phyloP scores from a whole-genome alignment of 2,797 vertebrate genomes.

The Falco naumanni region DNA sequence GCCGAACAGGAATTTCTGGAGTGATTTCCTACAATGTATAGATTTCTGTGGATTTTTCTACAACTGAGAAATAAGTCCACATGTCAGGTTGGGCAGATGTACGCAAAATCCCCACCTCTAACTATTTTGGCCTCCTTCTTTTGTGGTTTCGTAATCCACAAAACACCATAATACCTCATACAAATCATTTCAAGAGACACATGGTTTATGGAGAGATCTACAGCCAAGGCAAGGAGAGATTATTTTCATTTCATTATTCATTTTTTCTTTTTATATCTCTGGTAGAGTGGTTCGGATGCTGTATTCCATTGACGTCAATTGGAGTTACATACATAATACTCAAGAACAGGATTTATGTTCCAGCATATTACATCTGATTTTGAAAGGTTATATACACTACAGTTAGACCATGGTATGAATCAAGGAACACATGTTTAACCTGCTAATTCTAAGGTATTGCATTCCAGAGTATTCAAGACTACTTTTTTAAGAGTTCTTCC shows the following conservation, averaged over 20 bases:
- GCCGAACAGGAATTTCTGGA: background rate
- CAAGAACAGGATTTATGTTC: background rate
- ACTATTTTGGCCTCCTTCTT: background rate
- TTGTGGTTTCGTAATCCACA: constrained; percentile 45
- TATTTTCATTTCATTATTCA: constrained; percentile 34
- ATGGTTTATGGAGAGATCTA: background rate
- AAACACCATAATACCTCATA: constrained; percentile 16
- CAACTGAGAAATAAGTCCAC: constrained; percentile 9
- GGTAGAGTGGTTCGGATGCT: background rate
- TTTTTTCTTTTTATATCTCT: background rate
- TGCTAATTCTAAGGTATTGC: background rate
- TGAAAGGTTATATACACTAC: background rate
- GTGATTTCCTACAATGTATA: background rate
- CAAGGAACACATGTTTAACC: background rate
- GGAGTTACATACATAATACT: background rate
- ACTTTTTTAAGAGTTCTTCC: background rate
- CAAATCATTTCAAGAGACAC: constrained; percentile 31
- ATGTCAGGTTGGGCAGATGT: background rate
- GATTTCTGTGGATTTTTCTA: background rate
- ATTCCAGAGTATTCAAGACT: background rate
- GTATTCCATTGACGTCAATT: background rate
- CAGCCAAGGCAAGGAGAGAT: background rate
- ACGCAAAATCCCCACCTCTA: background rate
- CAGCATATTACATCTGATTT: background rate
- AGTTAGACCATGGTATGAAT: background rate